These are phyloP conservation scores for Epistrophe eligans DNA, from an alignment of 2,888 invertebrate species.

Conservation along the genomic window DNA sequence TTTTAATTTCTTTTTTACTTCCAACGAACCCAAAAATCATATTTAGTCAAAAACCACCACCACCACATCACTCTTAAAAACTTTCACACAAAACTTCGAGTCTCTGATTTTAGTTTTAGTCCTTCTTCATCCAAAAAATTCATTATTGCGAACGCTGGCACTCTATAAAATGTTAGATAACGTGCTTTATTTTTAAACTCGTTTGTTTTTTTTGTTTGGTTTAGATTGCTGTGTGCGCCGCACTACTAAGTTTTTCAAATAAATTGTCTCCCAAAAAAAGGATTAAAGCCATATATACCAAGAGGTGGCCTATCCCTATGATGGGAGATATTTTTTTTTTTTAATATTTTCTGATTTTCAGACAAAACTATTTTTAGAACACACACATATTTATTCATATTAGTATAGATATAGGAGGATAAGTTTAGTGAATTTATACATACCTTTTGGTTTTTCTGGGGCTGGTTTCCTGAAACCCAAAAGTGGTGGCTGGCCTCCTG, in stretches of 20 bases:
- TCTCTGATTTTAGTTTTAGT: background rate
- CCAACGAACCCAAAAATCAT: slow-evolving; percentile 40
- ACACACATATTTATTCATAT: slow-evolving; percentile 28
- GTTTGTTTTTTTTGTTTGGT: background rate
- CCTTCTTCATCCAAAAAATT: background rate
- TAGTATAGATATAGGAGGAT: background rate
- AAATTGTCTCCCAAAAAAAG: slow-evolving; percentile 40
- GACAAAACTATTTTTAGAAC: slow-evolving; percentile 32
- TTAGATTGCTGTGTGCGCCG: slow-evolving; percentile 58
- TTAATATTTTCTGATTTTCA: slow-evolving; percentile 24
- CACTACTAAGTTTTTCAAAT: slow-evolving; percentile 47
- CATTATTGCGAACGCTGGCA: slow-evolving; percentile 43
- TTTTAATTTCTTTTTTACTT: background rate
- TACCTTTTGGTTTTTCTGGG: slow-evolving; percentile 92
- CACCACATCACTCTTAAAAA: slow-evolving; percentile 9
- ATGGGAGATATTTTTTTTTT: slow-evolving; percentile 23
- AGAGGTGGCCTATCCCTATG: slow-evolving; percentile 36
- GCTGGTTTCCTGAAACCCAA: slow-evolving; percentile 96
- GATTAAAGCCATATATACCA: slow-evolving; percentile 23
- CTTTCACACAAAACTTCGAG: slow-evolving; percentile 7
- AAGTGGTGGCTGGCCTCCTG: slow-evolving; percentile 97
- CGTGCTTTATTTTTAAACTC: slow-evolving; percentile 47
- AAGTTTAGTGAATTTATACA: slow-evolving; percentile 77
- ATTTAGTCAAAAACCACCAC: slow-evolving; percentile 50
- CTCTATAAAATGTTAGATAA: slow-evolving; percentile 64